phyloP scores from a whole-genome alignment of 2,888 invertebrate species.

The Serrognathus titanus region DNA sequence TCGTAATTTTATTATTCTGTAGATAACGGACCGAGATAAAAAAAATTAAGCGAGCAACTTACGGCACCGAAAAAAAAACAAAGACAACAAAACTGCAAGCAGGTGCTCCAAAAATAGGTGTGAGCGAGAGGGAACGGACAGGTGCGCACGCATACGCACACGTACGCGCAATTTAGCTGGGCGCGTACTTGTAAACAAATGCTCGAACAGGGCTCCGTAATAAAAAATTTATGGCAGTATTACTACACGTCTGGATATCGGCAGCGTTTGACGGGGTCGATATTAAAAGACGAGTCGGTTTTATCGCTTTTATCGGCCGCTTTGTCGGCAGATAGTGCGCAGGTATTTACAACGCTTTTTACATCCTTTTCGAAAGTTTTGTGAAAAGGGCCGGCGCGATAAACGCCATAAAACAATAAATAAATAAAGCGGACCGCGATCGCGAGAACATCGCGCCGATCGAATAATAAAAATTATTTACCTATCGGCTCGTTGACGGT shows the following conservation, averaged over 20 bases:
- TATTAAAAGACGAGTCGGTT: constrained; percentile 10
- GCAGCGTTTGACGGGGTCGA: constrained; percentile 20
- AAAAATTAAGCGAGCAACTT: background rate
- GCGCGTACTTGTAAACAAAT: background rate
- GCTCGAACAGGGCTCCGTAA: background rate
- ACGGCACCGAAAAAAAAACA: background rate
- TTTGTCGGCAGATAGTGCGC: constrained; percentile 21
- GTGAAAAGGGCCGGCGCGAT: no score
- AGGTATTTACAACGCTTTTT: constrained; percentile 1
- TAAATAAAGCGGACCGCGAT: background rate
- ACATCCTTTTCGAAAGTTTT: background rate
- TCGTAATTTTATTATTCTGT: background rate
- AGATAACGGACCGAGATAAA: background rate
- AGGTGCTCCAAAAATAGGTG: background rate
- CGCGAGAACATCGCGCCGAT: background rate
- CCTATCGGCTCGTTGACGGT: no score
- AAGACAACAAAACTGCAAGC: background rate
- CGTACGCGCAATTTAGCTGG: background rate
- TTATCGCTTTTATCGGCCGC: constrained; percentile 18
- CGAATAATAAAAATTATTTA: no score
- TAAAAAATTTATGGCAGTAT: constrained; percentile 18
- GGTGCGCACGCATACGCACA: background rate
- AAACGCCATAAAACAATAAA: no score
- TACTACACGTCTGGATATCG: constrained; percentile 20
- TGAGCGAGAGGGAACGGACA: background rate